Evolutionary conservation across 2,797 vertebrate genomes (phyloP).

Genomic region (Paguma larvata): DNA sequence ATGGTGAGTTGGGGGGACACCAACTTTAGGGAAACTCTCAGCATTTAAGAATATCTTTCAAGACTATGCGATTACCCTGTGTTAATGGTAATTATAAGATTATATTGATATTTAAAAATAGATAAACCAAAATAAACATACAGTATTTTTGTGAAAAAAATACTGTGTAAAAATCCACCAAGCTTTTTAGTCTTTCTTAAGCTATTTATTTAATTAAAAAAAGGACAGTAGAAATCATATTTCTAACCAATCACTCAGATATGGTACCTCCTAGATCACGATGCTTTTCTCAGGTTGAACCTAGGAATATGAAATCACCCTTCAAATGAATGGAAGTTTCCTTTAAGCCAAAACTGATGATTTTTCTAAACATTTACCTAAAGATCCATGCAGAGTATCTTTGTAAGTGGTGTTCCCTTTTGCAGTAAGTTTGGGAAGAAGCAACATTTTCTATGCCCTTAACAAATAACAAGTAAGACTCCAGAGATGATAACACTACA

Average conservation of each 20-base stretch:
- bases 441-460: neutral
- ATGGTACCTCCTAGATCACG: neutral
- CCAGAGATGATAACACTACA: neutral
- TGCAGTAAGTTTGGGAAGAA: neutral
- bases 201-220: conserved; percentile 7
- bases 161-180: neutral
- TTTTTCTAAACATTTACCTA: neutral
- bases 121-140: neutral
- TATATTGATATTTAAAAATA: neutral
- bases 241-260: neutral
- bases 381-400: neutral
- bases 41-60: neutral
- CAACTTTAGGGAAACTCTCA: neutral
- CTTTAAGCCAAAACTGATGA: neutral
- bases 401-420: neutral
- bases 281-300: neutral
- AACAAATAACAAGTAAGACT: neutral
- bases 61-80: neutral
- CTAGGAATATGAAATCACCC: neutral
- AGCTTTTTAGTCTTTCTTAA: neutral
- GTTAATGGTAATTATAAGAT: neutral
- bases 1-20: neutral
- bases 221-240: neutral
- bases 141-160: neutral
- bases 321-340: neutral